Conservation (phyloP, 2,888 invertebrate species). For the Enchytraeus crypticus region DNA sequence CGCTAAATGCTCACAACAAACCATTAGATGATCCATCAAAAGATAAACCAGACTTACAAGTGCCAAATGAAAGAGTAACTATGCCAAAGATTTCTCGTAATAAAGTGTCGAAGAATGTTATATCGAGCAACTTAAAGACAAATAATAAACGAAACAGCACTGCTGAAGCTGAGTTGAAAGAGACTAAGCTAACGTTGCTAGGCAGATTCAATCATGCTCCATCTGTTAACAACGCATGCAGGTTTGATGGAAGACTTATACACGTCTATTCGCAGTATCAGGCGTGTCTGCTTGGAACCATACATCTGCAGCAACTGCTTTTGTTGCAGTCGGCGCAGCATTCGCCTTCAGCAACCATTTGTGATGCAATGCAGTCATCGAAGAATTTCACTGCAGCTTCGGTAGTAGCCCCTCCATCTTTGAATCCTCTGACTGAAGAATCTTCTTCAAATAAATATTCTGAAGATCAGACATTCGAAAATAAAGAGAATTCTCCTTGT, state of each 20-base stretch:
- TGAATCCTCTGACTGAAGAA: too few species aligned
- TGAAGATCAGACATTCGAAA: too few species aligned
- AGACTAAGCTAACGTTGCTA: slow-evolving; percentile 1
- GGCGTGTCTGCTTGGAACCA: slow-evolving; percentile 33
- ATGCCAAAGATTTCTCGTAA: too few species aligned
- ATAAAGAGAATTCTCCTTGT: too few species aligned
- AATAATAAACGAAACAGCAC: neutral
- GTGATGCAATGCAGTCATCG: too few species aligned
- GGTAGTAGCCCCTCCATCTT: too few species aligned
- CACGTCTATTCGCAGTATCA: slow-evolving; percentile 46
- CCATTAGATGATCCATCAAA: too few species aligned
- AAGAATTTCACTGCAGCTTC: too few species aligned
- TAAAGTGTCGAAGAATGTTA: neutral
- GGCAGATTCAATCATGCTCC: slow-evolving; percentile 27
- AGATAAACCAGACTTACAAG: too few species aligned
- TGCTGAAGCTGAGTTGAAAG: neutral
- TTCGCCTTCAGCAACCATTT: too few species aligned
- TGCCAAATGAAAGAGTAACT: neutral
- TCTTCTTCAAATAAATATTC: too few species aligned
- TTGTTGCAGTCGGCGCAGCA: slow-evolving; percentile 30
- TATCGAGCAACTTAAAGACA: neutral
- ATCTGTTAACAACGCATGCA: slow-evolving; percentile 24
- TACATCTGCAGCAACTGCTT: slow-evolving; percentile 41
- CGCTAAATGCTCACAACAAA: too few species aligned
- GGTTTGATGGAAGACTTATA: slow-evolving; percentile 26